These are phyloP conservation scores for Kryphioiulus occultus DNA, from an alignment of 2,888 invertebrate species.

Conservation along the genomic window DNA sequence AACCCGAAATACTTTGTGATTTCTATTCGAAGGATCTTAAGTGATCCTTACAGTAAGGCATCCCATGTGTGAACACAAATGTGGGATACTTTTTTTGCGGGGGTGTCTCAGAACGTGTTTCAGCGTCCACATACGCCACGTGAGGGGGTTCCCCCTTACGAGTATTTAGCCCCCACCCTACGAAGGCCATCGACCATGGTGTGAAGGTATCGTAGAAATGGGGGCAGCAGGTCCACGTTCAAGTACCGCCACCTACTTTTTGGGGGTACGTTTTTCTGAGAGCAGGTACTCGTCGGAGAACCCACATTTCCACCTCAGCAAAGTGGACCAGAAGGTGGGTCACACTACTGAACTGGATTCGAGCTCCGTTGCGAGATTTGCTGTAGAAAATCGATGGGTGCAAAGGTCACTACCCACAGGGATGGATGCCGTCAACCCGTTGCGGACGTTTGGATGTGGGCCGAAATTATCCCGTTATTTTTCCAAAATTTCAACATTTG, in stretches of 20 bases:
- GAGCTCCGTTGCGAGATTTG: neutral
- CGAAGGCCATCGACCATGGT: slow-evolving; percentile 28
- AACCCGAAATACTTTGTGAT: too few species aligned
- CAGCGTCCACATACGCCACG: neutral
- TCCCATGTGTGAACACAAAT: too few species aligned
- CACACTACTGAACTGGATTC: neutral
- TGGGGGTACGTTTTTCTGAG: neutral
- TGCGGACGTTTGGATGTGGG: too few species aligned
- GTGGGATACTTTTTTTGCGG: neutral
- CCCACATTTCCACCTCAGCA: neutral
- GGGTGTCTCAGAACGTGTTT: neutral
- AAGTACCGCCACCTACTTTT: neutral
- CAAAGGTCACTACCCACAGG: too few species aligned
- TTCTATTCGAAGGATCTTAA: too few species aligned
- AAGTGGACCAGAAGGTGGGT: neutral
- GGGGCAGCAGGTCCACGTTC: slow-evolving; percentile 27
- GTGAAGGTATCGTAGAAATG: slow-evolving; percentile 42
- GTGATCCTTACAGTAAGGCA: too few species aligned
- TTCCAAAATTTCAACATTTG: too few species aligned
- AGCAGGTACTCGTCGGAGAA: neutral
- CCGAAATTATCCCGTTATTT: too few species aligned
- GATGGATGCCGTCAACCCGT: too few species aligned
- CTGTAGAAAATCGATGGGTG: too few species aligned
- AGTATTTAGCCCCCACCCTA: neutral
- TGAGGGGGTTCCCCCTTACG: neutral